These are phyloP conservation scores for Scaptomyza cyrtandrae DNA, from an alignment of 2,888 invertebrate genomes.

Conservation along the genomic window DNA sequence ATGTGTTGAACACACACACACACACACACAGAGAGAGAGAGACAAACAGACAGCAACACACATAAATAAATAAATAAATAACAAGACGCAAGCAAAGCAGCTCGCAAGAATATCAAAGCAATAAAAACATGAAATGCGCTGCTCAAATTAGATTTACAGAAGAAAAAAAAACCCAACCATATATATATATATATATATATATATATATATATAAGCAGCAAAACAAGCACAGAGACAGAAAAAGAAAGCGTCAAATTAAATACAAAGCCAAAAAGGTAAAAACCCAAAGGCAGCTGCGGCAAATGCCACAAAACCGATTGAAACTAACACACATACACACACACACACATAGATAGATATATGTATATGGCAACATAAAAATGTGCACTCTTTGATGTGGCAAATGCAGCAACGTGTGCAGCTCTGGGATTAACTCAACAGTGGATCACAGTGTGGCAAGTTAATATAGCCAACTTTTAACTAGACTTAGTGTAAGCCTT, in stretches of 20 bases:
- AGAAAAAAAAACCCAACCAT: slow-evolving; percentile 11
- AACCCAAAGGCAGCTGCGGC: slow-evolving; percentile 44
- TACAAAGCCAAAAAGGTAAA: slow-evolving; percentile 39
- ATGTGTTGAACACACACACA: slow-evolving; percentile 51
- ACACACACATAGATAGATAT: not conserved
- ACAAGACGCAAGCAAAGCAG: slow-evolving; percentile 24
- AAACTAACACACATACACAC: slow-evolving; percentile 11
- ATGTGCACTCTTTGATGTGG: slow-evolving; percentile 6
- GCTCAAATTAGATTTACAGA: slow-evolving; percentile 56
- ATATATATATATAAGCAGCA: slow-evolving; percentile 26
- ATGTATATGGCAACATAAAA: no score
- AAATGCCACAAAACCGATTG: slow-evolving; percentile 20
- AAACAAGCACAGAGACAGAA: not conserved
- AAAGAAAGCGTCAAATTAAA: slow-evolving; percentile 54
- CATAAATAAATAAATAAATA: slow-evolving; percentile 64
- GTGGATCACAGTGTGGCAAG: not conserved
- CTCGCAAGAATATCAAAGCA: slow-evolving; percentile 59
- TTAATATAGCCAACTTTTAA: not conserved
- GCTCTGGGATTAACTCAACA: not conserved
- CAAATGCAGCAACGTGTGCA: not conserved
- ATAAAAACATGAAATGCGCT: slow-evolving; percentile 64
- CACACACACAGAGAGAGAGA: not conserved
- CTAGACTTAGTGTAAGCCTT: no score
- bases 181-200: slow-evolving; percentile 11
- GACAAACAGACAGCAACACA: slow-evolving; percentile 5